Evolutionary conservation across 2,113 vertebrate species (phyloP), one percentile per base, ranked within the genome.

Genomic region (Nerophis lumbriciformis): DNA sequence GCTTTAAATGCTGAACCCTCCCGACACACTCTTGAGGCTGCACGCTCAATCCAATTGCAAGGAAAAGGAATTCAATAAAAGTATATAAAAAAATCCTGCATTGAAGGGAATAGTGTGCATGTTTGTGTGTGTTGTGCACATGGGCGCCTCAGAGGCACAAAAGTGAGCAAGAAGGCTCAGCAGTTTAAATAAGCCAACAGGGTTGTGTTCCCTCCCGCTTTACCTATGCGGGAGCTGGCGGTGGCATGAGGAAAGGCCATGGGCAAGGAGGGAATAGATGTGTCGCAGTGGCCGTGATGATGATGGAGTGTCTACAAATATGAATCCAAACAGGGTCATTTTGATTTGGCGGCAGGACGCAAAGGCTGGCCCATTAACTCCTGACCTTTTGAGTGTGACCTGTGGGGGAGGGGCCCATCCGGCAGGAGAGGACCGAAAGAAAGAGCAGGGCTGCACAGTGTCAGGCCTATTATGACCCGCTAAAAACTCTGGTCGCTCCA

Each of bases 401-500:
- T 72, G 73, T 71, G 74, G 82, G 77, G 85, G 83, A 71, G 78
- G 76, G 77, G 72, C 72, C 75, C 64, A 56, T 70, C 69, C 48
- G 37, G 71, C 54, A 68, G 71, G 65, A 77, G 71, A 84, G 78
- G 76, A 70, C 70, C 69, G 80, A 83, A 72, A 82, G 85, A 75
- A 72, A 74, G 65, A 73, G 83, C 87, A 88, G 87, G 79, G 84
- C 89, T 90, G 87, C 87, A 87, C 91, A 91, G 91, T 90, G 89
- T 90, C 91, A 91, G 87, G 73, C 79, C 88, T 88, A 90, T 90
- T 89, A 91, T 85, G 87, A 89, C 83, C 77, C 84, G 89, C 89
- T 92, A 91, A 91, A 91, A 92, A 90, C 88, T 88, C 81, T 73
- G 80, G 88, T 85, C 83, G 85, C 87, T 92, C 89, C 84, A 83